Percentiles rank a stretch among this genome's conserved stretches.
These are phyloP conservation scores for Yponomeuta plumbellus DNA, from an alignment of 2,888 invertebrate species.

Conservation along the genomic window DNA sequence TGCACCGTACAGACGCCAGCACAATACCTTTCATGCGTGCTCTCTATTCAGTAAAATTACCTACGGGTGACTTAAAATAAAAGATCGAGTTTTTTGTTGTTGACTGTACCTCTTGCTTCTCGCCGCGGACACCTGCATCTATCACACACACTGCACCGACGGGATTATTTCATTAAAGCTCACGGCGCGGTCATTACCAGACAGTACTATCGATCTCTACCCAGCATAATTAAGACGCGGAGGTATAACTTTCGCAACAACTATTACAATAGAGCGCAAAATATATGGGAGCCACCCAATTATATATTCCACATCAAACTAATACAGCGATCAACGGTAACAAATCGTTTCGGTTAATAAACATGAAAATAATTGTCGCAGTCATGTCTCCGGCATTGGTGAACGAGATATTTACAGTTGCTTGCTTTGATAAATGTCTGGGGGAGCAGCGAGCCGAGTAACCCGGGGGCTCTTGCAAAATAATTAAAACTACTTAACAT, in stretches of 20 bases:
- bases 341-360: constrained; percentile 25
- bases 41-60: too few relatives aligned
- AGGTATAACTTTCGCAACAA: constrained; percentile 11
- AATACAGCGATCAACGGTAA: constrained; percentile 4
- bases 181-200: constrained; percentile 52
- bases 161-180: constrained; percentile 56
- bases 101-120: too few relatives aligned
- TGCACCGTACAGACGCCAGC: neutral
- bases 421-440: constrained; percentile 53
- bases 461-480: constrained; percentile 61
- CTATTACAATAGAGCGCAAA: constrained; percentile 2
- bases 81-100: too few relatives aligned
- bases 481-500: constrained; percentile 75
- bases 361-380: constrained; percentile 44
- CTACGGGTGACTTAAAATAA: too few relatives aligned
- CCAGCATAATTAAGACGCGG: constrained; percentile 13
- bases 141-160: constrained; percentile 17
- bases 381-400: constrained; percentile 34
- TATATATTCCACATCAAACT: neutral
- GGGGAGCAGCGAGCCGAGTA: constrained; percentile 42
- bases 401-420: constrained; percentile 33
- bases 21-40: neutral
- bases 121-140: constrained; percentile 4
- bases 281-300: neutral
- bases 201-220: constrained; percentile 51